Evolutionary conservation across 2,888 invertebrate species (phyloP), one percentile per base, ranked within the genome.

Genomic region (Cerceris ruficornis): DNA sequence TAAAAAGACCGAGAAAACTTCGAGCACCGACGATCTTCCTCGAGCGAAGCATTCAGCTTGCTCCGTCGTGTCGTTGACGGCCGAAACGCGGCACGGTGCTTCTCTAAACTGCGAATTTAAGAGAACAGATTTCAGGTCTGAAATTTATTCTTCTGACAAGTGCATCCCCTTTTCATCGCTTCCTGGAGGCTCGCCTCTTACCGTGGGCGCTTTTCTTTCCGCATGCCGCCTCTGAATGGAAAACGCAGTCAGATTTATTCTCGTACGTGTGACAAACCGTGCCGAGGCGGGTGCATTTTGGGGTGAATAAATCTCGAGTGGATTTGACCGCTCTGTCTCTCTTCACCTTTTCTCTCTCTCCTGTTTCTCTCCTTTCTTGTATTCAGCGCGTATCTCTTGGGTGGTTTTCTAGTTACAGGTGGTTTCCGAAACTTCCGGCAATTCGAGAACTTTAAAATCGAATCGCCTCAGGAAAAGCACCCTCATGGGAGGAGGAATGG

Each of bases 241-340:
- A 70, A 60, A 68, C 58, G 52, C 58, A 46, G 61, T 55, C 28
- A 42, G 68, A 77, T 77, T 60, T 74, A 73, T 49, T 74, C 58
- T 59, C 42, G 57, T 60, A 54, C 55, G 62, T 66, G 67, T 61
- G 75, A 72, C 70, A 67, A 73, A 72, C 58, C 67, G 43, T 64
- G 28, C 55, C 64, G 68, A 41, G 59, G 68, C 46, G 58, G 49
- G 42, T 59, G 43, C 57, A 59, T 73, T 69, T 69, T 65, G 57
- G 70, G 58, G 64, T 52, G 69, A 76, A 69, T 65, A 68, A 74
- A 80, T 71, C 68, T 77, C 73, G 28, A 17, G 65, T 13, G 68
- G 64, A 70, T 69, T 78, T 55, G 46, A 52, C 49, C 41, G 52
- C 41, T 41, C 50, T 14, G 9, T 17, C 54, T 9, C 14, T 17